Evolutionary conservation across 1,140 invertebrate genomes (phyloP).

Genomic region (Euura saliciscinereae): DNA sequence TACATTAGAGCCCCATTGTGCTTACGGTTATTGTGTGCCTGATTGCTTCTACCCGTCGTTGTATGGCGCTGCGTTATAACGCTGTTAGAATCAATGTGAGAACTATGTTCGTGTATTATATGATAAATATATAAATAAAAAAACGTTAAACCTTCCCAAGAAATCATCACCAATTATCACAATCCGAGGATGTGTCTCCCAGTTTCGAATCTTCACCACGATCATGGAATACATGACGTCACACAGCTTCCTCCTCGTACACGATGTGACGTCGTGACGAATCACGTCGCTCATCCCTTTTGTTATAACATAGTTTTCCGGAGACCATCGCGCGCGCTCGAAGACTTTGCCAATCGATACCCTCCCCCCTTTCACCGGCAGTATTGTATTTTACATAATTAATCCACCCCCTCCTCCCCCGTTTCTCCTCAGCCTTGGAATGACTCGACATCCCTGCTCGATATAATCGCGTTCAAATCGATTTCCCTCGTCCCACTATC

Average conservation of each 20-base stretch:
- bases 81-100: neutral
- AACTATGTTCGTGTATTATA: no score
- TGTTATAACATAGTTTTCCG: no score
- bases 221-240: no score
- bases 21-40: conserved; percentile 24
- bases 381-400: conserved; percentile 4
- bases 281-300: no score
- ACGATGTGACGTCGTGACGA: no score
- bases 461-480: conserved; percentile 1
- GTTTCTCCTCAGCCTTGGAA: neutral
- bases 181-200: no score
- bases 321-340: no score
- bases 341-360: neutral
- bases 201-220: no score
- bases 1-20: conserved; percentile 19
- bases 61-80: neutral
- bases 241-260: no score
- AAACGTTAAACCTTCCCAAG: neutral
- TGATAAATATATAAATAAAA: no score
- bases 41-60: conserved; percentile 8
- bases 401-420: neutral
- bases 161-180: no score
- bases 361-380: neutral
- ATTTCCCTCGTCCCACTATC: neutral
- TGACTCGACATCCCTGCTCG: conserved; percentile 1